Base-by-base conservation (phyloP, 2,113 vertebrate genomes). In the Tichodroma muraria region DNA sequence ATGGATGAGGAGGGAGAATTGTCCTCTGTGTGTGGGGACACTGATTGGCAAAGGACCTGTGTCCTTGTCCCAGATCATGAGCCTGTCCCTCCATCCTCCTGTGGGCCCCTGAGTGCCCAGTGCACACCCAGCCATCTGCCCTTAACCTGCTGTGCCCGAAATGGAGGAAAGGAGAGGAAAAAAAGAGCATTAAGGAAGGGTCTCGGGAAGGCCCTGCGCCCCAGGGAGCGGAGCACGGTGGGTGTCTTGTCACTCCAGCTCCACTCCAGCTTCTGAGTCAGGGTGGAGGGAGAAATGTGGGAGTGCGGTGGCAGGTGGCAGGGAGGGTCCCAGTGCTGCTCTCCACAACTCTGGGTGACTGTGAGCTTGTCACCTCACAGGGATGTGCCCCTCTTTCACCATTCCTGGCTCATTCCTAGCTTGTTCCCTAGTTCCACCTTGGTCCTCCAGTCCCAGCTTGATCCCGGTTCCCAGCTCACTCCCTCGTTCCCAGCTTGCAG, bases 161-260 rank as follows among this genome's bases (percentile, higher is more conserved):
- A 73, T 53, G 60, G 25, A 40, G 65, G n/a, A 65, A 77, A 38
- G 4, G 24, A 77, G 28, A 52, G 24, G 0, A 7, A 81, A 76
- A 76, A 77, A 53, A 17, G 5, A 81, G 17, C 27, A 21, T 50
- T 15, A 18, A 35, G 14, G 53, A 18, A 35, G 14, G 53, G 23
- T 35, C 49, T 83, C 2, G 1, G 49, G 27, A 59, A 86, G 16
- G n/a, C n/a, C 11, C 44, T 56, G 83, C 0, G 0, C 61, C 35
- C 20, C 2, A 0, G 33, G 38, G 57, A 82, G 25, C 0, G 0
- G 38, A 45, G 66, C 33, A 18, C 0, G 0, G 33, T 1, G 5
- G 8, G 42, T 2, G 5, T 31, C 33, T 54, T 23, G 1, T 53
- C 4, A 4, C 30, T 37, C 40, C 2, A 2, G 57, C 49, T 28